A percentile compares a stretch with the other conserved stretches of the same genome.
phyloP scores from a whole-genome alignment of 37 sponge, comb jelly and placozoan genomes.

The Spongia lamella region DNA sequence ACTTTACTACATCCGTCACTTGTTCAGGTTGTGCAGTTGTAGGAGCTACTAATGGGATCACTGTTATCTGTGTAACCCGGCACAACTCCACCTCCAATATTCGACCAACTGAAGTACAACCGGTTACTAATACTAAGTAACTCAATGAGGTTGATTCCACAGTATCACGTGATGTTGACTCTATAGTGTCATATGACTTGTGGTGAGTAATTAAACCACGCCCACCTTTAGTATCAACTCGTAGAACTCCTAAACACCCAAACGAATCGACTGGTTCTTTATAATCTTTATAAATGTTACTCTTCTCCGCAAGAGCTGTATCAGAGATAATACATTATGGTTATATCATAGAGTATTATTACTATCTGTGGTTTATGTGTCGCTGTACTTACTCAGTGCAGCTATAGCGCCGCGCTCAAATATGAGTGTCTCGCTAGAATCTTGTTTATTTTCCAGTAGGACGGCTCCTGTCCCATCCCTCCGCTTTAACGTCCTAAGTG shows the following conservation, averaged over 20 bases:
- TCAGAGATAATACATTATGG: not conserved
- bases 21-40: slow-evolving; percentile 34
- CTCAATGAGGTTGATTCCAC: not conserved
- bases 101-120: slow-evolving; percentile 63
- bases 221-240: slow-evolving; percentile 2
- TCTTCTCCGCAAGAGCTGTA: slow-evolving; percentile 65
- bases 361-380: not conserved
- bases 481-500: slow-evolving; percentile 52
- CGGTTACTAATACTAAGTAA: slow-evolving; percentile 76
- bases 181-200: not conserved
- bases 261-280: slow-evolving; percentile 52
- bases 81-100: slow-evolving; percentile 65
- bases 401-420: slow-evolving; percentile 72
- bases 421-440: slow-evolving; percentile 56
- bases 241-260: slow-evolving; percentile 76
- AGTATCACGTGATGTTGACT: not conserved
- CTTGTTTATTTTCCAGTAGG: slow-evolving; percentile 61
- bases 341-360: too few relatives aligned
- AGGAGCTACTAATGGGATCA: slow-evolving; percentile 47
- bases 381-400: slow-evolving; percentile 55
- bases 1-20: slow-evolving; percentile 62
- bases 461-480: slow-evolving; percentile 54
- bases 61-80: slow-evolving; percentile 62
- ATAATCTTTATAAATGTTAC: slow-evolving; percentile 56
- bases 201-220: not conserved